Evolutionary conservation across 1,140 invertebrate species (phyloP).

Genomic region (Drosophila ficusphila): DNA sequence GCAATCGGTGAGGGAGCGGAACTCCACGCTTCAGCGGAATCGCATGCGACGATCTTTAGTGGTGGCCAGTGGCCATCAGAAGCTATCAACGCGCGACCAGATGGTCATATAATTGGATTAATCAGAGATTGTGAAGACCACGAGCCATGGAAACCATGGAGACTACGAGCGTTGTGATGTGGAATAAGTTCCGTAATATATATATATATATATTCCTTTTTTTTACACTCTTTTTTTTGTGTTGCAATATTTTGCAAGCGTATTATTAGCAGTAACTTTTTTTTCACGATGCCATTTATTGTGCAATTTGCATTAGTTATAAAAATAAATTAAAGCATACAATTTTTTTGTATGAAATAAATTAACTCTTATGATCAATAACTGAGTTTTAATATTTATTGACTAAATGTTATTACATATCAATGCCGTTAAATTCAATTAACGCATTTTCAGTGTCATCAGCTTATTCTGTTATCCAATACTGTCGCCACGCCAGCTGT

Average conservation of each 20-base stretch:
- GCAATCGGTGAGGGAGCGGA: slow-evolving; percentile 70
- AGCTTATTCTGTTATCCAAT: neutral
- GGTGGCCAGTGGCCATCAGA: slow-evolving; percentile 29
- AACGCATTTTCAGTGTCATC: neutral
- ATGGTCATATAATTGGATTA: slow-evolving; percentile 51
- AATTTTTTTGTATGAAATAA: neutral
- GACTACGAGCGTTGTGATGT: slow-evolving; percentile 66
- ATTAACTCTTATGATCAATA: neutral
- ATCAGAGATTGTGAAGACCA: neutral
- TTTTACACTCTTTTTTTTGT: slow-evolving; percentile 10
- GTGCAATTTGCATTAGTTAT: slow-evolving; percentile 29
- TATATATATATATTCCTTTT: slow-evolving; percentile 30
- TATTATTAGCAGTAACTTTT: slow-evolving; percentile 27
- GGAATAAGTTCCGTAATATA: slow-evolving; percentile 64
- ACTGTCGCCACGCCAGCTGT: slow-evolving; percentile 9
- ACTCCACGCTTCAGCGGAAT: slow-evolving; percentile 64
- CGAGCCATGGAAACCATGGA: slow-evolving; percentile 46
- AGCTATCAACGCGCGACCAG: slow-evolving; percentile 57
- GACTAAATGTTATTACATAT: too few species aligned
- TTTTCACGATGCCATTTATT: slow-evolving; percentile 16
- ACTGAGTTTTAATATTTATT: neutral
- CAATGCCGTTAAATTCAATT: slow-evolving; percentile 30
- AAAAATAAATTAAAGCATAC: neutral
- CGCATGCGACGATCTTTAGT: slow-evolving; percentile 71
- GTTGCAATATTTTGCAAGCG: slow-evolving; percentile 7